Conservation (phyloP, 2,797 vertebrate species). For the Harpagifer antarcticus region DNA sequence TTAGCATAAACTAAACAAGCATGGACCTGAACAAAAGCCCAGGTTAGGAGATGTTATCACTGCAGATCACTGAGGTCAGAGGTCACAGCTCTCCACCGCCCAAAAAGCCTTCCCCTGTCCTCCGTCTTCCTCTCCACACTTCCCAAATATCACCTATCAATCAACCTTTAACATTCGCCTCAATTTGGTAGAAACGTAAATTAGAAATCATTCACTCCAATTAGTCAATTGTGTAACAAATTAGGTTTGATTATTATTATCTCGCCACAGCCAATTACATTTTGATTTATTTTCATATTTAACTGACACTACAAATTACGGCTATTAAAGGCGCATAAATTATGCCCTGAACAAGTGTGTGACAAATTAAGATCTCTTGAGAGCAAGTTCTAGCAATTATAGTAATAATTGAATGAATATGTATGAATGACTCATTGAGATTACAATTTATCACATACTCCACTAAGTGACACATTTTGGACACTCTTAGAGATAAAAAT, state of each 20-base stretch:
- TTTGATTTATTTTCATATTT: too few species aligned
- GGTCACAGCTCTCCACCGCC: slow-evolving; percentile 27
- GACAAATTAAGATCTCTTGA: too few species aligned
- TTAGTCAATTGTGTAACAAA: too few species aligned
- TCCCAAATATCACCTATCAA: slow-evolving; percentile 3
- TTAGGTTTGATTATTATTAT: too few species aligned
- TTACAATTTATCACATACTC: not conserved
- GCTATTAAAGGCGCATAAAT: too few species aligned
- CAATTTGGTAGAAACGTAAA: not conserved
- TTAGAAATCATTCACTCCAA: not conserved
- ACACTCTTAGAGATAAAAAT: too few species aligned
- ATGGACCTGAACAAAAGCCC: slow-evolving; percentile 54
- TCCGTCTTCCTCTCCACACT: not conserved
- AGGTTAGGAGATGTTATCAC: slow-evolving; percentile 62
- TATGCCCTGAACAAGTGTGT: not conserved
- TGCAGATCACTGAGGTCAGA: slow-evolving; percentile 57
- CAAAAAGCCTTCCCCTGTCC: not conserved
- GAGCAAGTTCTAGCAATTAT: too few species aligned
- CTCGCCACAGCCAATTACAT: too few species aligned
- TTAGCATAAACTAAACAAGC: slow-evolving; percentile 58
- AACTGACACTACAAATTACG: too few species aligned
- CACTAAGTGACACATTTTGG: too few species aligned
- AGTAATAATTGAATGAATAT: not conserved
- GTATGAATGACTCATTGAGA: not conserved
- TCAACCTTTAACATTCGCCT: not conserved